Conservation (phyloP, 2,797 vertebrate genomes). For the Gymnodraco acuticeps region DNA sequence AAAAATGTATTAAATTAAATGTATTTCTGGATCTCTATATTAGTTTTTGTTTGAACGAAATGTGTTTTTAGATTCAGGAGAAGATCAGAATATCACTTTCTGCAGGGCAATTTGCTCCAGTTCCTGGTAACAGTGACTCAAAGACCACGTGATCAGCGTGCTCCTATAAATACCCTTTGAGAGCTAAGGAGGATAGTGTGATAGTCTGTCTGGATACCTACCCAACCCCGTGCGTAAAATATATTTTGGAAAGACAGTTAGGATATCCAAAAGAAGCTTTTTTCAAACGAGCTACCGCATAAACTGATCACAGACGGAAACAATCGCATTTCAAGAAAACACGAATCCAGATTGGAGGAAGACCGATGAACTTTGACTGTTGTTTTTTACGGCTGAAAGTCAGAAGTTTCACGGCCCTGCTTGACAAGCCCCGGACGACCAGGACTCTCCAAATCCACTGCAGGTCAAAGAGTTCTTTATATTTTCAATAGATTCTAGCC, state of each 20-base stretch:
- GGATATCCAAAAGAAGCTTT: constrained; percentile 56
- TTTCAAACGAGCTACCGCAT: constrained; percentile 37
- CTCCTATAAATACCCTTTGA: constrained; percentile 86
- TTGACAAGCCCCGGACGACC: constrained; percentile 53
- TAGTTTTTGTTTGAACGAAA: not conserved
- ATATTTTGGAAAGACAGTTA: constrained; percentile 53
- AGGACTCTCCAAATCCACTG: constrained; percentile 51
- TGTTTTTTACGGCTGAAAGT: constrained; percentile 43
- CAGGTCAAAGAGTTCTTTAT: constrained; percentile 67
- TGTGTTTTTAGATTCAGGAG: not conserved
- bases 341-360: constrained; percentile 12
- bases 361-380: constrained; percentile 36
- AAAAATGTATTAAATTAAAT: not conserved
- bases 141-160: constrained; percentile 80
- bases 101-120: constrained; percentile 53
- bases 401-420: constrained; percentile 65
- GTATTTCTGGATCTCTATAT: not conserved
- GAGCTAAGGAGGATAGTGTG: constrained; percentile 78
- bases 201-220: constrained; percentile 78
- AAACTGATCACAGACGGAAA: constrained; percentile 31
- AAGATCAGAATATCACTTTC: constrained; percentile 34
- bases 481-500: constrained; percentile 55
- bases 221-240: constrained; percentile 71
- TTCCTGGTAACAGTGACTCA: constrained; percentile 83
- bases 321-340: constrained; percentile 24